Evolutionary conservation across 2,113 vertebrate genomes (phyloP), one percentile per base, ranked within the genome.

Genomic region (Trachemys scripta): DNA sequence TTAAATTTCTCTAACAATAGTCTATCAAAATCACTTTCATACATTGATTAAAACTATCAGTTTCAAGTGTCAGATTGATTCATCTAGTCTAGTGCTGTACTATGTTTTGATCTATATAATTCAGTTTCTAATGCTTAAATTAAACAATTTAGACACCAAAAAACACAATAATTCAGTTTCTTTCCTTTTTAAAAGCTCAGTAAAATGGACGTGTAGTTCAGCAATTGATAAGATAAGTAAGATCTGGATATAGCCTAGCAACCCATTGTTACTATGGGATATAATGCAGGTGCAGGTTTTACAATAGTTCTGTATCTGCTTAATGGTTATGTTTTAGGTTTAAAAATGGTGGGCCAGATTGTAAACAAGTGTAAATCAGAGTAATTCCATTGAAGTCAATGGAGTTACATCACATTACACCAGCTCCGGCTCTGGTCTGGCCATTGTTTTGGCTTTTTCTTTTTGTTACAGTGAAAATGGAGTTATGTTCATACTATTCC

Each of bases 241-340:
- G 25, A 2, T 82, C 25, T 90, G 57, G 19, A 25, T 85, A 65
- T 3, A 82, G 29, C 24, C 78, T 78, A 95, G 84, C 35, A 88
- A 83, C 95, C 92, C 92, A 96, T 92, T 92, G 93, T 85, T 92
- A 93, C 92, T 92, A 85, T 87, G 93, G 93, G 94, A 95, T 90
- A 94, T 91, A 97, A 96, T 94, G 82, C 85, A 95, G 45, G 84
- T 87, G 83, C 53, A 89, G 49, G 89, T 12, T 78, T 79, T 57
- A 38, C 35, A 76, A 47, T 76, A 47, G 10, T 45, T 76, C 75
- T 76, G 42, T 27, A 93, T 19, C 12, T 65, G 29, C 9, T 5
- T 80, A 42, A 79, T 91, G 25, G 38, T 25, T 10, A 38, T 35
- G 11, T 11, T 2, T 95, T 81, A 82, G 57, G 35, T 25, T 93